Evolutionary conservation across 2,888 invertebrate species (phyloP), one percentile per base, ranked within the genome.

Genomic region (Diachrysia chrysitis): DNA sequence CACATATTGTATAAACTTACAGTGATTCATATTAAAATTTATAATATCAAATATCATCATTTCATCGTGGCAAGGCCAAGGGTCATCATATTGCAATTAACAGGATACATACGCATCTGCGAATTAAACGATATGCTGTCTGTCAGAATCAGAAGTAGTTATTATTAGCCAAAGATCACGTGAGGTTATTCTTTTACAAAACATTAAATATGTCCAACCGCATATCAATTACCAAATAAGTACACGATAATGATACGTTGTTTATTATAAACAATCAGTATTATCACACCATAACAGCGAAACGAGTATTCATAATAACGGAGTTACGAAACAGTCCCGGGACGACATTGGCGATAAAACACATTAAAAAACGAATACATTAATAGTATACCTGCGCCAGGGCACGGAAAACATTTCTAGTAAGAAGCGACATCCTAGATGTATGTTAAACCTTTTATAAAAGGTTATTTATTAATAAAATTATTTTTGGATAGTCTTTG

Each of bases 291-390:
- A 64, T 56, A 58, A 57, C 42, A 37, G 56, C 21, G 17, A 66
- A 72, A 62, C 35, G 54, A 53, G 19, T 66, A 67, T 64, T 65
- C 63, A 69, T 68, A 74, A 77, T 66, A 73, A 72, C 62, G 78
- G 48, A 76, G 93, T 94, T 94, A 95, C 93, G 94, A 94, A 95
- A 95, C 94, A 78, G 57, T 35, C 37, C n/a, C 54, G 42, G 35
- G 19, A 62, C 53, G 75, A 67, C 63, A 74, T 63, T 56, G 53
- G 61, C 54, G 61, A 32, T 29, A 23, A 19, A 32, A 0, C 54
- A 32, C 0, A 54, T 12, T 54, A 42, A 62, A 48, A 23, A 61
- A 61, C 63, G 9, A 23, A 32, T 16, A 14, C 60, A 59, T 58
- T 63, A 12, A 19, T 64, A 79, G 70, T 66, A 74, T 91, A 95